Evolutionary conservation across 2,888 invertebrate species (phyloP).

Genomic region (Drosophila meridionalis): DNA sequence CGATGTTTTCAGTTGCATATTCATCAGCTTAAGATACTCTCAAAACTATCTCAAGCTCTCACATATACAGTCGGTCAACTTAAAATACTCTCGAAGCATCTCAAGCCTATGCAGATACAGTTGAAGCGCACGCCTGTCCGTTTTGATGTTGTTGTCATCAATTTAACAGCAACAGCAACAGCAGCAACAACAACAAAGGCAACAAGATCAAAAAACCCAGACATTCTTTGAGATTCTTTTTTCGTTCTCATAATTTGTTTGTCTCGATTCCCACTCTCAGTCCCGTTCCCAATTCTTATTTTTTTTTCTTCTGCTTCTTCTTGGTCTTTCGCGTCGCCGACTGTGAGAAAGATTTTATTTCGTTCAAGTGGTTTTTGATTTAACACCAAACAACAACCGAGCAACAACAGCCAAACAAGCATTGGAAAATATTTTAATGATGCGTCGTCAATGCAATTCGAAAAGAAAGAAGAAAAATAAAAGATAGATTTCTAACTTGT

Average conservation of each 20-base stretch:
- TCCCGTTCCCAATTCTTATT: conserved; percentile 60
- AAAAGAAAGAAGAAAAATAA: conserved; percentile 45
- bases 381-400: conserved; percentile 72
- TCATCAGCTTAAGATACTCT: background rate
- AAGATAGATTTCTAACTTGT: conserved; percentile 75
- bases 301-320: conserved; percentile 19
- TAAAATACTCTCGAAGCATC: conserved; percentile 56
- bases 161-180: conserved; percentile 62
- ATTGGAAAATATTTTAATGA: conserved; percentile 79
- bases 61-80: background rate
- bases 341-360: conserved; percentile 81
- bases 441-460: conserved; percentile 76
- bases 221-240: conserved; percentile 69
- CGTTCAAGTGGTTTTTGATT: conserved; percentile 80
- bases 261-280: conserved; percentile 49
- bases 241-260: conserved; percentile 80
- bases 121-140: conserved; percentile 80
- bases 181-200: conserved; percentile 37
- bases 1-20: background rate
- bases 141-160: conserved; percentile 80
- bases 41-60: background rate
- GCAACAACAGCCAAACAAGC: conserved; percentile 57
- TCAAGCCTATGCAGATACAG: conserved; percentile 72
- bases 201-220: conserved; percentile 57
- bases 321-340: conserved; percentile 58